Percentiles rank a stretch among this genome's conserved stretches.
phyloP scores from a whole-genome alignment of 2,888 invertebrate species.

The Meteorus colon region DNA sequence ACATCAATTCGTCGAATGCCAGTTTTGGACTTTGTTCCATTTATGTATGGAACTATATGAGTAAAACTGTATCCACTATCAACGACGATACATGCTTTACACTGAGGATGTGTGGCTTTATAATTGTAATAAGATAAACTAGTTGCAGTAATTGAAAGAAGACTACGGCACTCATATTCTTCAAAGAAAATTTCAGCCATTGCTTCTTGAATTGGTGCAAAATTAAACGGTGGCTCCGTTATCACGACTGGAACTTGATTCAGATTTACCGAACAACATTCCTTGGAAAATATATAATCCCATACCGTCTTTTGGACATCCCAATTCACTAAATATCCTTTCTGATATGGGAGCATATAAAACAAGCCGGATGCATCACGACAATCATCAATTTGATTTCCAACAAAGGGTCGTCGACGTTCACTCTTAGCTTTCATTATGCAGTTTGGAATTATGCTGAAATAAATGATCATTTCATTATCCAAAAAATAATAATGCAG shows the following conservation, averaged over 20 bases:
- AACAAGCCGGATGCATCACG: slow-evolving; percentile 95
- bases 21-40: slow-evolving; percentile 77
- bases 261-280: slow-evolving; percentile 85
- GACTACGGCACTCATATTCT: slow-evolving; percentile 92
- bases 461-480: slow-evolving; percentile 54
- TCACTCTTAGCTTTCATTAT: slow-evolving; percentile 99
- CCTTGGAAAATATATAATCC: slow-evolving; percentile 95
- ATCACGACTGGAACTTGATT: slow-evolving; percentile 87
- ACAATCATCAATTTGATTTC: slow-evolving; percentile 96
- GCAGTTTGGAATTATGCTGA: slow-evolving; percentile 89
- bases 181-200: slow-evolving; percentile 98
- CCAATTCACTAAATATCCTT: slow-evolving; percentile 96
- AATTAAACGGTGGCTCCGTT: slow-evolving; percentile 96
- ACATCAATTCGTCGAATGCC: slow-evolving; percentile 91
- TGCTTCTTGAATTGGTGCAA: slow-evolving; percentile 92
- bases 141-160: slow-evolving; percentile 86
- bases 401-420: slow-evolving; percentile 93
- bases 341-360: slow-evolving; percentile 94
- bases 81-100: slow-evolving; percentile 85
- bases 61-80: slow-evolving; percentile 98
- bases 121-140: slow-evolving; percentile 86
- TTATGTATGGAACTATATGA: slow-evolving; percentile 93
- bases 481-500: background rate
- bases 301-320: slow-evolving; percentile 96
- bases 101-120: slow-evolving; percentile 75